Conservation (phyloP, 2,113 vertebrate genomes). For the Aleadryas rufinucha region DNA sequence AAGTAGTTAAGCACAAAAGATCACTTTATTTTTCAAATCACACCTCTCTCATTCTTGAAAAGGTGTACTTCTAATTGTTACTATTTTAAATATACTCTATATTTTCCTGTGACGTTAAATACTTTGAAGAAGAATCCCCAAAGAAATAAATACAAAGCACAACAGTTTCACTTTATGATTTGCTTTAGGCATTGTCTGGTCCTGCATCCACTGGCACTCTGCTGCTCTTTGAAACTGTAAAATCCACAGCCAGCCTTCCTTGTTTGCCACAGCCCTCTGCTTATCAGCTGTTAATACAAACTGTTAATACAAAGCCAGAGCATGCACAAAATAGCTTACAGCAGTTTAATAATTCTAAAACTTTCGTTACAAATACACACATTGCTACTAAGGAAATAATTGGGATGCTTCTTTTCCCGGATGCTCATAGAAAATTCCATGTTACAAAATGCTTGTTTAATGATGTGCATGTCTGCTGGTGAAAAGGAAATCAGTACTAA, state of each 20-base stretch:
- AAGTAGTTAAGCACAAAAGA: constrained; percentile 35
- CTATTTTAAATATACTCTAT: constrained; percentile 15
- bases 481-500: constrained; percentile 1
- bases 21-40: constrained; percentile 52
- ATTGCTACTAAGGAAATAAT: not conserved
- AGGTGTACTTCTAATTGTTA: constrained; percentile 9
- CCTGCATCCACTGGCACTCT: not conserved
- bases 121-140: constrained; percentile 10
- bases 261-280: not conserved
- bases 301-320: not conserved
- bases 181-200: constrained; percentile 34
- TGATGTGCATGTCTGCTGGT: not conserved
- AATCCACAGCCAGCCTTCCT: not conserved
- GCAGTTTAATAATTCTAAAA: not conserved
- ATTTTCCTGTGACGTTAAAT: constrained; percentile 28
- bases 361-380: not conserved
- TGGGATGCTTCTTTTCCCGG: not conserved
- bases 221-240: not conserved
- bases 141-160: constrained; percentile 45
- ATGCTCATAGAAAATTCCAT: not conserved
- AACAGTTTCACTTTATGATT: not conserved
- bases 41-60: constrained; percentile 31
- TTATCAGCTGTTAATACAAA: not conserved
- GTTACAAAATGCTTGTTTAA: not conserved
- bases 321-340: not conserved